These are phyloP conservation scores for Magallana gigas DNA, from an alignment of 1,140 invertebrate genomes.

Conservation along the genomic window DNA sequence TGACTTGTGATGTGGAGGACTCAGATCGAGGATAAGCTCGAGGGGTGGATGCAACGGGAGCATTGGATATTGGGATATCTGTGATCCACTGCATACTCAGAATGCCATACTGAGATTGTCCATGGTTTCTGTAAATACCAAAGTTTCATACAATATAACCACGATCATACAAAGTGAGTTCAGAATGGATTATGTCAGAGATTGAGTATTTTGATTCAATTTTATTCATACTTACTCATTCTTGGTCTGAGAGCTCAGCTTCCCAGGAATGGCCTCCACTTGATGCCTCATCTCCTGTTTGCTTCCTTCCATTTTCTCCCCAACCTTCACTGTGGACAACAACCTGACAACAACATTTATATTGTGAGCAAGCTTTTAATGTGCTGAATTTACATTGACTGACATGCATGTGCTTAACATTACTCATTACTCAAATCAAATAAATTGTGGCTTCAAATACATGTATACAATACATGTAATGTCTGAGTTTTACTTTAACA, in stretches of 20 bases:
- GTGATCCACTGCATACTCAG: constrained; percentile 64
- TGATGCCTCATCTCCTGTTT: constrained; percentile 38
- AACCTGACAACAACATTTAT: constrained; percentile 9
- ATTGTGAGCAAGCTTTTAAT: neutral
- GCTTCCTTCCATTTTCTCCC: constrained; percentile 52
- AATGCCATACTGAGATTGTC: constrained; percentile 56
- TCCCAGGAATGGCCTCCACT: constrained; percentile 59
- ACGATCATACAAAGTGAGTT: too few relatives aligned
- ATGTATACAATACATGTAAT: too few relatives aligned
- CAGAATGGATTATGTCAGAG: too few relatives aligned
- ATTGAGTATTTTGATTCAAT: neutral
- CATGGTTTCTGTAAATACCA: constrained; percentile 44
- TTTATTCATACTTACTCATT: constrained; percentile 54
- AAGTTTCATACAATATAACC: too few relatives aligned
- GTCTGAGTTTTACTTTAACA: too few relatives aligned
- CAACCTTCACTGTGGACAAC: constrained; percentile 57
- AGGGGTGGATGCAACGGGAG: neutral
- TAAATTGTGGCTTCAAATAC: too few relatives aligned
- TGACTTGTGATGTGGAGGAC: neutral
- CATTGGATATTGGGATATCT: constrained; percentile 43
- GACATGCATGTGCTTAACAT: neutral
- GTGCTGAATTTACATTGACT: neutral
- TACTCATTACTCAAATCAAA: too few relatives aligned
- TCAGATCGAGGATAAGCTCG: neutral
- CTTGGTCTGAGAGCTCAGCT: constrained; percentile 58